phyloP scores from a whole-genome alignment of 2,888 invertebrate species.

The Lymantria dispar region DNA sequence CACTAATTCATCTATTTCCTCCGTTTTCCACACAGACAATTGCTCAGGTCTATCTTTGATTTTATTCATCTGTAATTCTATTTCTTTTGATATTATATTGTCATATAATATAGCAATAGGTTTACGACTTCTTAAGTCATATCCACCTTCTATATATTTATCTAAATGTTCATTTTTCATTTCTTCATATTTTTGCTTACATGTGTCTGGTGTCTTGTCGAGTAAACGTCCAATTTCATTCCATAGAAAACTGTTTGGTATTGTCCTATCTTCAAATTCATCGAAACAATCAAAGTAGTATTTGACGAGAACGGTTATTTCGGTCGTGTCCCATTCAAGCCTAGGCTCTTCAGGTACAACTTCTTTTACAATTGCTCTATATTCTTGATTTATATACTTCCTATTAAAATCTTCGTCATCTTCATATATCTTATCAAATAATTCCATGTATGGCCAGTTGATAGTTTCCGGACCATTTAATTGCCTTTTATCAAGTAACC shows the following conservation, averaged over 20 bases:
- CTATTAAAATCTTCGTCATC: slow-evolving; percentile 58
- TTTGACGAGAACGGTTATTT: slow-evolving; percentile 62
- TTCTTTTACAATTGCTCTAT: slow-evolving; percentile 1
- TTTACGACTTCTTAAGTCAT: slow-evolving; percentile 46
- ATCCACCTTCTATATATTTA: slow-evolving; percentile 46
- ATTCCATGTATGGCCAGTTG: slow-evolving; percentile 64
- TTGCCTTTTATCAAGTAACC: slow-evolving; percentile 53
- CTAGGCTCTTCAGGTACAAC: slow-evolving; percentile 8
- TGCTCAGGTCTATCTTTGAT: slow-evolving; percentile 14
- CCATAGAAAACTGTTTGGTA: slow-evolving; percentile 71
- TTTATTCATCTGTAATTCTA: slow-evolving; percentile 40
- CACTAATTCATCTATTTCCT: slow-evolving; percentile 55
- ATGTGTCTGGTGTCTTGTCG: slow-evolving; percentile 56
- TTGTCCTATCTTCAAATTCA: slow-evolving; percentile 65
- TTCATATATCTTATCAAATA: slow-evolving; percentile 64
- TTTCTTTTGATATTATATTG: slow-evolving; percentile 61
- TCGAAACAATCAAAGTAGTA: slow-evolving; percentile 69
- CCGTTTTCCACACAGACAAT: slow-evolving; percentile 42
- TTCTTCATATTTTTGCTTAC: slow-evolving; percentile 53
- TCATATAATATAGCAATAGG: slow-evolving; percentile 64
- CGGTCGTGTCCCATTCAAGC: slow-evolving; percentile 55
- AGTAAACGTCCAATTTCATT: slow-evolving; percentile 65
- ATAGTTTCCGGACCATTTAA: slow-evolving; percentile 41
- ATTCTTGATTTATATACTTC: slow-evolving; percentile 38
- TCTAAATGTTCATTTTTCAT: slow-evolving; percentile 53